Conservation (phyloP, 2,113 vertebrate species). For the Plestiodon gilberti region DNA sequence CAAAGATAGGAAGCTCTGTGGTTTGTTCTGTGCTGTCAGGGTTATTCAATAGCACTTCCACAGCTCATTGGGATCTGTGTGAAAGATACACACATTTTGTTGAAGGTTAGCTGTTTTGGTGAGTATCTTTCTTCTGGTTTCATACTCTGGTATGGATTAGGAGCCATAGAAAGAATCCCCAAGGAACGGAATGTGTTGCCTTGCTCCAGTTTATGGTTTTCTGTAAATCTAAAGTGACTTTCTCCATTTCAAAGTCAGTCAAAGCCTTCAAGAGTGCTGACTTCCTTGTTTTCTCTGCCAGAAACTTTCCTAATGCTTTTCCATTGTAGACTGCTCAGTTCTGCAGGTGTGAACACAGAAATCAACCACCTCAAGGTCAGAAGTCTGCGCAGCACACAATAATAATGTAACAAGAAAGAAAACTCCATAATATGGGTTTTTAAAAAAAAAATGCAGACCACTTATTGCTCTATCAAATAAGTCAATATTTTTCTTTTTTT, state of each 20-base stretch:
- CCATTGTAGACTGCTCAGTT: background rate
- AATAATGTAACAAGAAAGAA: background rate
- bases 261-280: slow-evolving; percentile 18
- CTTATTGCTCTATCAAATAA: background rate
- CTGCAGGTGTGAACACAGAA: background rate
- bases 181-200: background rate
- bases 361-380: background rate
- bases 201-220: slow-evolving; percentile 1
- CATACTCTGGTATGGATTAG: background rate
- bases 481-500: too few relatives aligned
- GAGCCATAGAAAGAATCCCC: slow-evolving; percentile 1
- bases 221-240: slow-evolving; percentile 16
- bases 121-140: slow-evolving; percentile 17
- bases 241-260: slow-evolving; percentile 22
- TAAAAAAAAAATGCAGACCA: background rate
- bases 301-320: background rate
- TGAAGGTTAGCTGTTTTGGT: slow-evolving; percentile 20
- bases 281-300: background rate
- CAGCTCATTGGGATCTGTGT: background rate
- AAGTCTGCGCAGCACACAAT: too few relatives aligned
- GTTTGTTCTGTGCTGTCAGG: slow-evolving; percentile 35
- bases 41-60: slow-evolving; percentile 24
- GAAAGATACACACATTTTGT: background rate
- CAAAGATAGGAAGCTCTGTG: slow-evolving; percentile 5
- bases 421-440: background rate